Conservation (phyloP, 2,113 vertebrate genomes). For the Eubucco bourcierii region DNA sequence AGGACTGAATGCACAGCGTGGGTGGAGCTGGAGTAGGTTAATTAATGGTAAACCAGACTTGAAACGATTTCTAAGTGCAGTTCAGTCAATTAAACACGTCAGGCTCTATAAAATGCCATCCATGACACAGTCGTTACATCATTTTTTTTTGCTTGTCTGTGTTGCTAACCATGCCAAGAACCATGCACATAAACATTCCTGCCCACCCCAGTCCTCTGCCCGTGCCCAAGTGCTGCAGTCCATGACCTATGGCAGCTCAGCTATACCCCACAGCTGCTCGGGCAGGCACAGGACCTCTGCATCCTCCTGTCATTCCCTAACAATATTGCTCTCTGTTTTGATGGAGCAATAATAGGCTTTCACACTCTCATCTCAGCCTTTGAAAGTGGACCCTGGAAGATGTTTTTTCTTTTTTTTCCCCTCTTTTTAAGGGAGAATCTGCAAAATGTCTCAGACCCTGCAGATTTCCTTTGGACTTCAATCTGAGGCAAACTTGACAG, state of each 20-base stretch:
- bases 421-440: not conserved
- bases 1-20: not conserved
- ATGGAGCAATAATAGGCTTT: not conserved
- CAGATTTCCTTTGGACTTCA: not conserved
- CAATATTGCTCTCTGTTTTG: not conserved
- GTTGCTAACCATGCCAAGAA: not conserved
- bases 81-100: not conserved
- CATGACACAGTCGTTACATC: accelerated
- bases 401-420: not conserved
- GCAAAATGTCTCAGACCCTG: not conserved
- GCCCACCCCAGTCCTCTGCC: not conserved
- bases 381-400: not conserved
- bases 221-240: not conserved
- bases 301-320: not conserved
- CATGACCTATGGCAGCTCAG: not conserved
- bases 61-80: not conserved
- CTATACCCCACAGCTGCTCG: not conserved
- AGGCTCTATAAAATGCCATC: not conserved
- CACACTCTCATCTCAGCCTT: not conserved
- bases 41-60: not conserved
- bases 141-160: not conserved
- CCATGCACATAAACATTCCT: not conserved
- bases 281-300: not conserved
- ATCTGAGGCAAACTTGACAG: not conserved
- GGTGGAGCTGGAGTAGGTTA: not conserved